Evolutionary conservation across 2,888 invertebrate genomes (phyloP), one percentile per base, ranked within the genome.

Genomic region (Synanthedon formicaeformis): DNA sequence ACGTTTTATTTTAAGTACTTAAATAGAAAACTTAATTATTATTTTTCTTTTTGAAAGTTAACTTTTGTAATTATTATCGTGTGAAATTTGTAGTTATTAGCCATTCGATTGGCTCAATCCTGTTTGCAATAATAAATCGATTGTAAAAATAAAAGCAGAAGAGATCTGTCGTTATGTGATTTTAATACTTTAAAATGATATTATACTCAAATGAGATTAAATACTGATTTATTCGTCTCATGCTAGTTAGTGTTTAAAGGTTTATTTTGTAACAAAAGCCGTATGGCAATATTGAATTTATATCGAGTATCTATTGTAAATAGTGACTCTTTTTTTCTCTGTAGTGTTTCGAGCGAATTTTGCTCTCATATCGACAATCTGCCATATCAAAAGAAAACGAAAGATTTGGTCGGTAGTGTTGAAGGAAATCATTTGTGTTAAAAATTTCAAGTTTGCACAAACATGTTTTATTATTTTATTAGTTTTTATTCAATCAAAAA

Each of bases 321-420:
- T 53, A 55, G 34, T 34, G 67, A 71, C 63, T 71, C 65, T 84
- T 83, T 83, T 67, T 74, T 79, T 77, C 66, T 70, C 73, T 73
- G 69, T 78, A 73, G 69, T 64, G 64, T 65, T 71, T 62, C 75
- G 75, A 75, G 75, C 70, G 73, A 66, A 6, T 67, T 70, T 77
- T 75, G 78, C 78, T 84, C 89, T 89, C 90, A 90, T 90, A 90
- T 90, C 90, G 89, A 90, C 90, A 90, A 89, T 90, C 89, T 90
- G 90, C 90, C 90, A 90, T 90, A 90, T 90, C 90, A 87, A 81
- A 79, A 85, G 87, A 86, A 88, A 88, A 83, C 88, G 84, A 75
- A 78, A 73, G 70, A 69, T 74, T 73, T 72, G 67, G 80, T 84
- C 82, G 81, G 73, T 71, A 53, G 64, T 61, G 60, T 83, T 77